Conservation (phyloP, 2,888 invertebrate species). For the Noctua janthe region DNA sequence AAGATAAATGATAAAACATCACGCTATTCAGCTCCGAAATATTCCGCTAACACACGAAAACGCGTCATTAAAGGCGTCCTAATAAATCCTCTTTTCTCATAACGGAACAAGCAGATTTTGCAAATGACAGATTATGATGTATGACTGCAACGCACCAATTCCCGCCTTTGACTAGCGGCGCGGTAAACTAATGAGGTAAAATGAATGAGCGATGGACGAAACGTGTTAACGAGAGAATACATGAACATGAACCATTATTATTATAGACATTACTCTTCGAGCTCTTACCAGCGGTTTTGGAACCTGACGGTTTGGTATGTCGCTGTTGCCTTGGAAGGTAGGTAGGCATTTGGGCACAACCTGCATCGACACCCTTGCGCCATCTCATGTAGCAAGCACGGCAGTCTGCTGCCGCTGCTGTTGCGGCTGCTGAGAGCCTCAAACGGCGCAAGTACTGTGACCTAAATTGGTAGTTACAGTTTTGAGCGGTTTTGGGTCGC, state of each 20-base stretch:
- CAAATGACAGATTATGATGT: conserved; percentile 51
- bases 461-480: background rate
- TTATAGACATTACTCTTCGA: background rate
- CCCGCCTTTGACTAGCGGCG: conserved; percentile 30
- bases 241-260: conserved; percentile 8
- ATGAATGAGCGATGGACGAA: conserved; percentile 47
- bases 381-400: background rate
- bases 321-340: no score
- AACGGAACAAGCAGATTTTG: conserved; percentile 2
- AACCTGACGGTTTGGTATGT: background rate
- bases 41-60: background rate
- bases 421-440: background rate
- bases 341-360: background rate
- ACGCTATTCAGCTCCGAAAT: background rate
- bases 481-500: background rate
- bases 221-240: conserved; percentile 31
- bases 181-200: conserved; percentile 44
- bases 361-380: background rate
- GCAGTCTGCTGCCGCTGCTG: background rate
- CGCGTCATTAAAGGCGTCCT: background rate
- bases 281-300: background rate
- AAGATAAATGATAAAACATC: no score
- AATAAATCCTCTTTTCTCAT: conserved; percentile 18
- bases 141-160: conserved; percentile 30
- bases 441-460: background rate